A percentile compares a stretch with the other conserved stretches of the same genome.
These are phyloP conservation scores for Nothoprocta pentlandii DNA, from an alignment of 2,113 vertebrate genomes.

Conservation along the genomic window DNA sequence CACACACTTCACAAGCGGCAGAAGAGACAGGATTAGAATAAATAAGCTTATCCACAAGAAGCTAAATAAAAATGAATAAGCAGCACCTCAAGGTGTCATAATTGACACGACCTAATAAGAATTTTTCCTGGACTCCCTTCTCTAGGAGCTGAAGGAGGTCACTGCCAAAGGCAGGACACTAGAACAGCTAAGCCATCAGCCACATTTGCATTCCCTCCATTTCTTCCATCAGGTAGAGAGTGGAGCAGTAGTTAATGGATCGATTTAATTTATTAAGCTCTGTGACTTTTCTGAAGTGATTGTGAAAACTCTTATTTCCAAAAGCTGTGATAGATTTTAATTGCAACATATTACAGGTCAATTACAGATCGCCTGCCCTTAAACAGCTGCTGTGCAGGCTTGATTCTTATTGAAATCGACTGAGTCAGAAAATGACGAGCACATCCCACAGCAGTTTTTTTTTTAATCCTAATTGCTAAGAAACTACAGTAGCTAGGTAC, in stretches of 20 bases:
- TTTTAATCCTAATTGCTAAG: conserved; percentile 37
- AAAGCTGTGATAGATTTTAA: conserved; percentile 6
- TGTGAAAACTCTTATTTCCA: not conserved
- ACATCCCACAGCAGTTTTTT: conserved; percentile 33
- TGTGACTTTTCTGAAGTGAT: not conserved
- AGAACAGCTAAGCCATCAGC: not conserved
- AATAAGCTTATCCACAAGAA: not conserved
- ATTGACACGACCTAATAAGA: not conserved
- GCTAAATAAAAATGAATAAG: not conserved
- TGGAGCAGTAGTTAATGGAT: not conserved
- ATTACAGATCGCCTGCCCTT: conserved; percentile 25
- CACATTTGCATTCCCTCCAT: not conserved
- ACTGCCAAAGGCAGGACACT: not conserved
- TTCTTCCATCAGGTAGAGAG: not conserved
- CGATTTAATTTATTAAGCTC: not conserved
- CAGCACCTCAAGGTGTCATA: not conserved
- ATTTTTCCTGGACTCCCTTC: not conserved
- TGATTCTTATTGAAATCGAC: conserved; percentile 36
- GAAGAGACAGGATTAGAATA: not conserved
- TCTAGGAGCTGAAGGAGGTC: not conserved
- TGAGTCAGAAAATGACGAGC: conserved; percentile 35
- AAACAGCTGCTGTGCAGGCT: conserved; percentile 40
- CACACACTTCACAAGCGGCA: not conserved
- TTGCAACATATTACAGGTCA: conserved; percentile 12
- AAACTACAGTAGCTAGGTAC: not conserved